Conservation (phyloP, 2,888 invertebrate genomes). For the Choreutis nemorana region DNA sequence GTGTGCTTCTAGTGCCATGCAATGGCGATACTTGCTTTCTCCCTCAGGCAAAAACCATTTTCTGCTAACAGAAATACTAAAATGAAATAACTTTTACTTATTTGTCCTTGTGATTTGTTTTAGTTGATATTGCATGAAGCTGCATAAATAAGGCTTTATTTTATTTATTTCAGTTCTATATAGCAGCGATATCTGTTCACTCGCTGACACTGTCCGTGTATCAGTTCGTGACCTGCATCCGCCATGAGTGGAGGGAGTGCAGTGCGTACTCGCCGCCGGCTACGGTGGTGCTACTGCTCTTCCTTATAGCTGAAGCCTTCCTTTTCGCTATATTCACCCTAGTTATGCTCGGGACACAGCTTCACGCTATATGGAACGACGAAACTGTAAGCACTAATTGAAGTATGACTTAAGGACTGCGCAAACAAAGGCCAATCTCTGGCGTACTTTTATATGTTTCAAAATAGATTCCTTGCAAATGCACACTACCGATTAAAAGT, state of each 20-base stretch:
- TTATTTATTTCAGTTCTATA: constrained; percentile 82
- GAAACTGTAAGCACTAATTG: constrained; percentile 88
- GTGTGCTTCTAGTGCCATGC: neutral
- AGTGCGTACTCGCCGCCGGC: constrained; percentile 94
- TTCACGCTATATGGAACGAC: constrained; percentile 98
- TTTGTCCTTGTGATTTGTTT: too few species aligned
- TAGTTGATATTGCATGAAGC: too few species aligned
- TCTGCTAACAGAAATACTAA: too few species aligned
- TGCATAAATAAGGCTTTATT: too few species aligned
- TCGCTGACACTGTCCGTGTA: constrained; percentile 90
- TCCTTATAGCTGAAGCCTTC: constrained; percentile 92
- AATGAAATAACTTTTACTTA: too few species aligned
- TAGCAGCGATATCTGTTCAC: constrained; percentile 95
- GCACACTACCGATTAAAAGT: too few species aligned
- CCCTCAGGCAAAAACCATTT: neutral
- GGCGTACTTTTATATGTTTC: too few species aligned
- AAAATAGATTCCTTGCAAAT: too few species aligned
- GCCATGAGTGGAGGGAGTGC: constrained; percentile 95
- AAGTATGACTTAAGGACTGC: too few species aligned
- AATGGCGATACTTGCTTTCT: neutral
- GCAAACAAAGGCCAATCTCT: too few species aligned
- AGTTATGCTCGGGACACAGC: constrained; percentile 96
- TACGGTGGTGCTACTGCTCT: constrained; percentile 90
- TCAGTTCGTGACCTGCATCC: constrained; percentile 93
- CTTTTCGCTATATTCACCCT: constrained; percentile 97